Conservation (phyloP, 1,140 invertebrate species). For the Papilio machaon region DNA sequence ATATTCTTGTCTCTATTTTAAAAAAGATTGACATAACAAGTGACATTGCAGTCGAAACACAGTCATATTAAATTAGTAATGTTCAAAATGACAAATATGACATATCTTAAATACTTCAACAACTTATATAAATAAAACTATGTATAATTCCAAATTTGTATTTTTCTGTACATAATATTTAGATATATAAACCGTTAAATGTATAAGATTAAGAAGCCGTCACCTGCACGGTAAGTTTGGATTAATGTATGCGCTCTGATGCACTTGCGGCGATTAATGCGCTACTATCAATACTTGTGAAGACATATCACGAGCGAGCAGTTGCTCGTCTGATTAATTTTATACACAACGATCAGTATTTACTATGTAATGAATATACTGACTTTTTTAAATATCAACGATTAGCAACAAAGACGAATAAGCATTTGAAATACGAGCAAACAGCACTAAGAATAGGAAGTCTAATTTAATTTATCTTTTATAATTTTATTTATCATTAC, state of each 20-base stretch:
- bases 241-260: slow-evolving; percentile 1
- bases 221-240: not conserved
- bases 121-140: no score
- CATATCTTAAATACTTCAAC: no score
- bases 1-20: no score
- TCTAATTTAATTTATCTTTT: not conserved
- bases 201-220: slow-evolving; percentile 15
- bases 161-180: not conserved
- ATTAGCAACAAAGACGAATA: not conserved
- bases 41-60: no score
- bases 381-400: not conserved
- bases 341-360: not conserved
- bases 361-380: not conserved
- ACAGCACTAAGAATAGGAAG: no score
- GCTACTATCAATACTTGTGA: slow-evolving; percentile 11
- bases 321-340: not conserved
- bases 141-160: no score
- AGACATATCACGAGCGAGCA: slow-evolving; percentile 16
- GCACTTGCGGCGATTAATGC: slow-evolving; percentile 20
- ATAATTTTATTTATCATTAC: no score
- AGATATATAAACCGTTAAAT: not conserved
- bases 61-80: no score
- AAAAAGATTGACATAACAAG: no score
- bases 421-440: no score
- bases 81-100: no score